Evolutionary conservation across 1,140 invertebrate species (phyloP).

Genomic region (Scaptomyza hsui): DNA sequence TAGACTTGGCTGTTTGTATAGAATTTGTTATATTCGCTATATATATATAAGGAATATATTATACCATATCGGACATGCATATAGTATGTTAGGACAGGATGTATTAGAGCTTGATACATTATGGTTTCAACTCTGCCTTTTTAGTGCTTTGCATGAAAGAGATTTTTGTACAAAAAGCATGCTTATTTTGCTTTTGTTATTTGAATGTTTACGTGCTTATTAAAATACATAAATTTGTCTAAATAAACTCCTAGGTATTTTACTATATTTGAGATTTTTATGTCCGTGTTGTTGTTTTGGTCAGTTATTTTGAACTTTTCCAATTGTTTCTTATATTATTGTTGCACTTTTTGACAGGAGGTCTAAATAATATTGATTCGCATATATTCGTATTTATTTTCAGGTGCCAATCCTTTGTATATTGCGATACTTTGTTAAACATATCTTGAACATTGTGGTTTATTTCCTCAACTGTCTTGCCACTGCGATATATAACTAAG

Average conservation of each 20-base stretch:
- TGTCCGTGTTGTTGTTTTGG: background rate
- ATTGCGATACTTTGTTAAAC: background rate
- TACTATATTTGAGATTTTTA: background rate
- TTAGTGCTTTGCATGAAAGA: too few relatives aligned
- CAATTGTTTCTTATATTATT: background rate
- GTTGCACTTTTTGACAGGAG: background rate
- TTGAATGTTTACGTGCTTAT: background rate
- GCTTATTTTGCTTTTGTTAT: too few relatives aligned
- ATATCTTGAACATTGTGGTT: background rate
- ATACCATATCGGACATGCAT: too few relatives aligned
- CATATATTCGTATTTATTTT: slow-evolving; percentile 1
- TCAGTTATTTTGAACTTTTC: background rate
- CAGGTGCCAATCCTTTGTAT: background rate
- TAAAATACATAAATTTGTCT: slow-evolving; percentile 1
- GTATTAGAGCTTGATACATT: too few relatives aligned
- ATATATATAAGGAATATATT: too few relatives aligned
- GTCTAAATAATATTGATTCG: background rate
- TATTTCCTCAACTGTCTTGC: background rate
- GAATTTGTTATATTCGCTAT: too few relatives aligned
- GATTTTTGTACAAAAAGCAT: too few relatives aligned
- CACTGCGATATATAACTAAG: background rate
- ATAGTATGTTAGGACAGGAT: too few relatives aligned
- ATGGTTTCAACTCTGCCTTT: too few relatives aligned
- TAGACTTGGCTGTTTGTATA: too few relatives aligned
- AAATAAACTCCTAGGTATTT: background rate